These are phyloP conservation scores for Gymnodraco acuticeps DNA, from an alignment of 2,797 vertebrate species.

Conservation along the genomic window DNA sequence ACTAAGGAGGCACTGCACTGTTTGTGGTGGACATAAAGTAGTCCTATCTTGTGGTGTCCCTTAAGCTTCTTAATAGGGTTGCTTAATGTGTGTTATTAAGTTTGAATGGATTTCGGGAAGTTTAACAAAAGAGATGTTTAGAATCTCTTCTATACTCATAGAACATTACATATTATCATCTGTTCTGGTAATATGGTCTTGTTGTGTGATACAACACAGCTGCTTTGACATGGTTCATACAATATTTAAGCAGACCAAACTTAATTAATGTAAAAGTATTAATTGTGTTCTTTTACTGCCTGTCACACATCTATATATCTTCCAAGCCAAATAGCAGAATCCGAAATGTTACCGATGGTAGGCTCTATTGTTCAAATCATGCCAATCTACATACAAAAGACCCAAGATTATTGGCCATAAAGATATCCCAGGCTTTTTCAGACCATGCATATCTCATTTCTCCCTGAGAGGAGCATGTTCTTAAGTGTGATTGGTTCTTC, in stretches of 20 bases:
- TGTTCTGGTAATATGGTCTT: no score
- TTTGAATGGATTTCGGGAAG: no score
- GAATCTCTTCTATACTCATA: no score
- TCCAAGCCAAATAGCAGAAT: neutral
- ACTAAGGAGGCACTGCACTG: constrained; percentile 19
- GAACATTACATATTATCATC: no score
- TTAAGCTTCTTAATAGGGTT: no score
- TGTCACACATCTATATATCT: neutral
- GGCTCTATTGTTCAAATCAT: neutral
- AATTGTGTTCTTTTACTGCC: neutral
- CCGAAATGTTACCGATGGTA: constrained; percentile 12
- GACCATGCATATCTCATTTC: constrained; percentile 28
- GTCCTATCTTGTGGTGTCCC: neutral
- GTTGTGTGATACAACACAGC: no score
- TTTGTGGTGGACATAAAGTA: neutral
- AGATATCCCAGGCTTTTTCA: constrained; percentile 18
- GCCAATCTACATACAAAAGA: constrained; percentile 6
- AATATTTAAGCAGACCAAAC: neutral
- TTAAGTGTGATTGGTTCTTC: constrained; percentile 59
- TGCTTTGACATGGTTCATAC: no score
- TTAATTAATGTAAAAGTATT: neutral
- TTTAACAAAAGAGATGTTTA: no score
- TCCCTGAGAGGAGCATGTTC: constrained; percentile 16
- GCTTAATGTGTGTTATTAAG: no score
- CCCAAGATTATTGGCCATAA: neutral